These are phyloP conservation scores for Cydia splendana DNA, from an alignment of 1,140 invertebrate species.

Conservation along the genomic window DNA sequence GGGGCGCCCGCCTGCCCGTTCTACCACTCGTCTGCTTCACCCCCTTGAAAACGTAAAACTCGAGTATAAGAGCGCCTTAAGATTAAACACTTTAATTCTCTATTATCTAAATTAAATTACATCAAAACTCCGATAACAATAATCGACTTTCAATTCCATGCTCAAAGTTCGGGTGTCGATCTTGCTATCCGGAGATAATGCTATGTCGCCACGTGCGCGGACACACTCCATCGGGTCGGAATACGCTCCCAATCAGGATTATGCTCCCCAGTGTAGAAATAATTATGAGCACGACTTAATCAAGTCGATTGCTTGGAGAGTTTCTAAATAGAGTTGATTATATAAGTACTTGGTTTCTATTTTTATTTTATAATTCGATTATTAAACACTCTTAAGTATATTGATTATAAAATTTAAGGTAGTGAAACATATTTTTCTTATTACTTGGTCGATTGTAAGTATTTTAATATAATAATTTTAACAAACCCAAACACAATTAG, in stretches of 20 bases:
- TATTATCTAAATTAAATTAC: slow-evolving; percentile 35
- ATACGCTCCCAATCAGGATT: slow-evolving; percentile 77
- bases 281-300: slow-evolving; percentile 72
- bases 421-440: no score
- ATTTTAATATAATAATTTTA: no score
- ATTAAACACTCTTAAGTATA: no score
- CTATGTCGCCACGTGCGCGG: slow-evolving; percentile 55
- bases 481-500: no score
- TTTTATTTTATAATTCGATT: slow-evolving; percentile 17
- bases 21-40: no score
- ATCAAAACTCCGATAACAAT: slow-evolving; percentile 2
- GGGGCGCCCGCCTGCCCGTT: no score
- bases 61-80: no score
- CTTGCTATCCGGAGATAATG: slow-evolving; percentile 49
- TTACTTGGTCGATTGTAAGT: not conserved
- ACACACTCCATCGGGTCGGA: slow-evolving; percentile 70
- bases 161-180: slow-evolving; percentile 37
- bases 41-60: no score
- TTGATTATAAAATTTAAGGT: no score
- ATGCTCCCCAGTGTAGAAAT: slow-evolving; percentile 70
- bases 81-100: slow-evolving; percentile 41
- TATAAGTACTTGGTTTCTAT: slow-evolving; percentile 38
- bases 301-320: slow-evolving; percentile 62
- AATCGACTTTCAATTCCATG: slow-evolving; percentile 32
- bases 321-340: slow-evolving; percentile 26